A percentile compares a stretch with the other conserved stretches of the same genome.
Conservation (phyloP, 2,113 vertebrate genomes). For the Emydura subglobosa region DNA sequence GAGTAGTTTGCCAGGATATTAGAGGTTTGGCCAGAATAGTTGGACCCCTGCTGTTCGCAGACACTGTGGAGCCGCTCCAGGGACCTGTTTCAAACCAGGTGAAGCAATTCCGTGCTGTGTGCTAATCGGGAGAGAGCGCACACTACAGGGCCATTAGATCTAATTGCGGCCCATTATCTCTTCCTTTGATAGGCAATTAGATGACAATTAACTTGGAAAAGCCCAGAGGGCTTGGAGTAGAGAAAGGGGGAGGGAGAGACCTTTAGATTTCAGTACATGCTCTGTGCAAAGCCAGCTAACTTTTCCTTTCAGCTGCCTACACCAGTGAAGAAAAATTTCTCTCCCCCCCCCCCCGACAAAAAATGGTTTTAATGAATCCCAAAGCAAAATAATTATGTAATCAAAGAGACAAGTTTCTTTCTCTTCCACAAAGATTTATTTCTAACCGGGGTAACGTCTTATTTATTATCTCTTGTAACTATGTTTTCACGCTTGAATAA, state of each 20-base stretch:
- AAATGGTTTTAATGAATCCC: background rate
- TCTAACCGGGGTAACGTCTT: background rate
- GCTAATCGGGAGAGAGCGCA: constrained; percentile 64
- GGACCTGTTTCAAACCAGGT: constrained; percentile 45
- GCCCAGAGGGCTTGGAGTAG: background rate
- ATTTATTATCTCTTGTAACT: background rate
- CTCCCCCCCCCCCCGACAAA: too few relatives aligned
- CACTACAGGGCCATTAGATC: constrained; percentile 67
- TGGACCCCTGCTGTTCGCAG: constrained; percentile 36
- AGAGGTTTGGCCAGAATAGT: background rate
- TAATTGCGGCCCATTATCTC: constrained; percentile 78
- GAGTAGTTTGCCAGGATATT: background rate
- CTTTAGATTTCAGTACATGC: accelerated
- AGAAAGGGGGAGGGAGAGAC: background rate
- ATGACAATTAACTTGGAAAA: constrained; percentile 73
- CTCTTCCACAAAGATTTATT: background rate
- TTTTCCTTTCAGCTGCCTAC: background rate
- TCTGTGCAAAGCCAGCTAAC: background rate
- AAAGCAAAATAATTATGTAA: background rate
- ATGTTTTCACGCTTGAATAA: too few relatives aligned
- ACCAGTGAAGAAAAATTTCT: background rate
- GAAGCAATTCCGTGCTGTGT: constrained; percentile 44
- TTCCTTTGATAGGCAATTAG: constrained; percentile 80
- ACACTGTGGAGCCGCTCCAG: constrained; percentile 70
- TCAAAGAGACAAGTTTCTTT: background rate